These are phyloP conservation scores for Malurus elegans DNA, from an alignment of 2,113 vertebrate genomes.

Conservation along the genomic window DNA sequence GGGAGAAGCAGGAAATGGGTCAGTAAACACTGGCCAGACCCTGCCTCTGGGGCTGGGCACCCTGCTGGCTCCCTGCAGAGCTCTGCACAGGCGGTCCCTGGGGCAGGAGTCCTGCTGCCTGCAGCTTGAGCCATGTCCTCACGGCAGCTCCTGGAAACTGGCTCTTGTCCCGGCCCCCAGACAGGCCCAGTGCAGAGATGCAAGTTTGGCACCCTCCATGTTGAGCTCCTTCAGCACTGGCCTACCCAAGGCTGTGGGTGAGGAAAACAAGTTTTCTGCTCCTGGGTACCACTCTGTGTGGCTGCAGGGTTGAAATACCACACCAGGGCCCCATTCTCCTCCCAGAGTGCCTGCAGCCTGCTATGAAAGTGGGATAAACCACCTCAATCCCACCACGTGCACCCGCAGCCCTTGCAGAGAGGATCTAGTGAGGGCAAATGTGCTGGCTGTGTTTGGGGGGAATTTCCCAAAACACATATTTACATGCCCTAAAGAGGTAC, in stretches of 20 bases:
- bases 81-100: neutral
- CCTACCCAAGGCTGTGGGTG: accelerated
- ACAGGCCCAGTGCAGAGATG: neutral
- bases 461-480: neutral
- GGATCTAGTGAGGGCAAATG: accelerated
- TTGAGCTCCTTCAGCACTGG: neutral
- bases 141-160: neutral
- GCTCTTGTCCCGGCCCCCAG: neutral
- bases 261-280: neutral
- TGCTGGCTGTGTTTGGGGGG: accelerated
- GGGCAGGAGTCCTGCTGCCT: neutral
- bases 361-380: neutral
- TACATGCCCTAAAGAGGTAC: neutral
- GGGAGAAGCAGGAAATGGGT: neutral
- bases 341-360: neutral
- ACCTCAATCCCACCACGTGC: accelerated
- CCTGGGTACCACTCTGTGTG: neutral
- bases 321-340: neutral
- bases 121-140: neutral
- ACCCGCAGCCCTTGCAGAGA: neutral
- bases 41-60: neutral
- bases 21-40: neutral
- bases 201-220: neutral
- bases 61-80: neutral
- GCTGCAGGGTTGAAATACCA: too few relatives aligned